Evolutionary conservation across 2,113 vertebrate species (phyloP).

Genomic region (Perca flavescens): DNA sequence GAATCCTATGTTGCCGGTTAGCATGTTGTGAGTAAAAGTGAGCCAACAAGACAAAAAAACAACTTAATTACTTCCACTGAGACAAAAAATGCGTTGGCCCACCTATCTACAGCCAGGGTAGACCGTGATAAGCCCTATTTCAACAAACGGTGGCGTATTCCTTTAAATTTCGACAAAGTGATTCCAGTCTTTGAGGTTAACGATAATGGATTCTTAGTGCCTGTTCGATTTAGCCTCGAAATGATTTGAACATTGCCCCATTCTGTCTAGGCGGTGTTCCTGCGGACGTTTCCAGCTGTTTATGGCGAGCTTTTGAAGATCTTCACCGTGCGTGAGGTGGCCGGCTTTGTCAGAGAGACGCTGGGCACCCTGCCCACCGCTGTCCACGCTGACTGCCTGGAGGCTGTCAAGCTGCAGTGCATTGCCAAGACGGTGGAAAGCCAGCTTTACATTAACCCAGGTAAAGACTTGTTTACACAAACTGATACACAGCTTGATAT

Average conservation of each 20-base stretch:
- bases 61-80: too few species aligned
- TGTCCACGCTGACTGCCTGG: slow-evolving; percentile 92
- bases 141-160: too few species aligned
- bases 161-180: not conserved
- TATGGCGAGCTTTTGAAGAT: slow-evolving; percentile 96
- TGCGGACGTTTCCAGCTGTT: slow-evolving; percentile 93
- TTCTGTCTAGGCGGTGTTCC: slow-evolving; percentile 90
- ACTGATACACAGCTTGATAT: slow-evolving; percentile 3
- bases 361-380: slow-evolving; percentile 92
- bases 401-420: slow-evolving; percentile 95
- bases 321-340: slow-evolving; percentile 95
- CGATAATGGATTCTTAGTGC: not conserved
- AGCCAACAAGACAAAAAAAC: too few species aligned
- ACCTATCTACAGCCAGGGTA: too few species aligned
- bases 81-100: too few species aligned
- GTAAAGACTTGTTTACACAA: slow-evolving; percentile 73
- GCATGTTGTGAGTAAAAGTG: too few species aligned
- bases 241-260: not conserved
- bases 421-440: slow-evolving; percentile 96
- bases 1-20: too few species aligned
- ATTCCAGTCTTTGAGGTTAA: slow-evolving; percentile 8
- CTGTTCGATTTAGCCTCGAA: not conserved
- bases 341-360: slow-evolving; percentile 94
- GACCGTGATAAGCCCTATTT: too few species aligned
- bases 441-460: slow-evolving; percentile 94